Evolutionary conservation across 2,888 invertebrate genomes (phyloP).

Genomic region (Diarsia brunnea): DNA sequence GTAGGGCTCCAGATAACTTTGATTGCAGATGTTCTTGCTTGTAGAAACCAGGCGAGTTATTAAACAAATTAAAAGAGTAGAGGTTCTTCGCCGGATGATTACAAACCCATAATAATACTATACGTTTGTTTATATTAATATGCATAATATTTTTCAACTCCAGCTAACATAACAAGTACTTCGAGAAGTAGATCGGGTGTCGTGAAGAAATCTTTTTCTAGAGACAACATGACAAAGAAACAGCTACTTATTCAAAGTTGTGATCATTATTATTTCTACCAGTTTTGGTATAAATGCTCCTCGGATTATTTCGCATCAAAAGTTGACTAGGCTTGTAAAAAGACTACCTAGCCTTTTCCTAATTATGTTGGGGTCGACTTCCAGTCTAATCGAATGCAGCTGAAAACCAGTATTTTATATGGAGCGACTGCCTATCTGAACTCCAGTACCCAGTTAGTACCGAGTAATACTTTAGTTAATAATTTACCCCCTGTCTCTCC

Average conservation of each 20-base stretch:
- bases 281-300: background rate
- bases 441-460: too few species aligned
- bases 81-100: background rate
- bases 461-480: background rate
- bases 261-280: background rate
- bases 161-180: background rate
- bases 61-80: background rate
- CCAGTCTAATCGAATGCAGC: too few species aligned
- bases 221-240: constrained; percentile 6
- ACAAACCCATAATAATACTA: background rate
- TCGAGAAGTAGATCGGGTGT: background rate
- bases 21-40: background rate
- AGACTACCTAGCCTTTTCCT: too few species aligned
- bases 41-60: background rate
- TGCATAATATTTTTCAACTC: constrained; percentile 14
- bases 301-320: background rate
- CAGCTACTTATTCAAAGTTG: background rate
- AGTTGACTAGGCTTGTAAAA: background rate
- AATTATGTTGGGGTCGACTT: too few species aligned
- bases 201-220: background rate
- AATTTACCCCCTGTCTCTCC: background rate
- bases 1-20: background rate
- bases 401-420: too few species aligned
- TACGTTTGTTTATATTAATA: background rate
- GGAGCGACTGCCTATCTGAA: too few species aligned